These are phyloP conservation scores for Grus americana DNA, from an alignment of 2,113 vertebrate genomes.

Conservation along the genomic window DNA sequence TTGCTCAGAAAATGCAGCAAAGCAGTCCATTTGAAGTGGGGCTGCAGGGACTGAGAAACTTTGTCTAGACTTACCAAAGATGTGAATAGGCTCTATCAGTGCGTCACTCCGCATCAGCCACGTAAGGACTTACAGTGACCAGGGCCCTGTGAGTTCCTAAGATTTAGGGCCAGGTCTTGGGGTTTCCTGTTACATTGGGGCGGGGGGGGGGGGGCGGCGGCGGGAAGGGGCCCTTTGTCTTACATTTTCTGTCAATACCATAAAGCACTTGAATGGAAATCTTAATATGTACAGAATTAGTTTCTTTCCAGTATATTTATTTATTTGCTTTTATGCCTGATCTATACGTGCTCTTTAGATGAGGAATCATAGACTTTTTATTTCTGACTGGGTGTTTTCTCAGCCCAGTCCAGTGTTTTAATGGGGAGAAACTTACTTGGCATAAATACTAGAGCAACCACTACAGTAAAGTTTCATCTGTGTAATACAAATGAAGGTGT, in stretches of 20 bases:
- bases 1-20: neutral
- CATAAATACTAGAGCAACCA: neutral
- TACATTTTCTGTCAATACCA: neutral
- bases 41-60: accelerated
- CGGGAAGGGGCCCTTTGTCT: neutral
- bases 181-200: neutral
- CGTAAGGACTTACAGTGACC: neutral
- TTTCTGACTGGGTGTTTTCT: neutral
- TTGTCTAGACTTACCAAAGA: neutral
- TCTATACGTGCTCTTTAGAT: neutral
- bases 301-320: neutral
- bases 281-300: neutral
- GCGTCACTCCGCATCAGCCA: accelerated
- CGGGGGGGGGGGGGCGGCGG: neutral
- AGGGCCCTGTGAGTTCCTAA: neutral
- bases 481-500: neutral
- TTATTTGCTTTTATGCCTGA: neutral
- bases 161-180: neutral
- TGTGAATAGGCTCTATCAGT: neutral
- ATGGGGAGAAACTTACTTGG: neutral
- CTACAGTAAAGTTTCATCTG: neutral
- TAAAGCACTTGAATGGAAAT: neutral
- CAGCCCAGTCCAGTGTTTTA: neutral
- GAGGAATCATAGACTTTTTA: neutral
- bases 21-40: neutral